Conservation (phyloP, 2,888 invertebrate genomes). For the Caenorhabditis sp. region DNA sequence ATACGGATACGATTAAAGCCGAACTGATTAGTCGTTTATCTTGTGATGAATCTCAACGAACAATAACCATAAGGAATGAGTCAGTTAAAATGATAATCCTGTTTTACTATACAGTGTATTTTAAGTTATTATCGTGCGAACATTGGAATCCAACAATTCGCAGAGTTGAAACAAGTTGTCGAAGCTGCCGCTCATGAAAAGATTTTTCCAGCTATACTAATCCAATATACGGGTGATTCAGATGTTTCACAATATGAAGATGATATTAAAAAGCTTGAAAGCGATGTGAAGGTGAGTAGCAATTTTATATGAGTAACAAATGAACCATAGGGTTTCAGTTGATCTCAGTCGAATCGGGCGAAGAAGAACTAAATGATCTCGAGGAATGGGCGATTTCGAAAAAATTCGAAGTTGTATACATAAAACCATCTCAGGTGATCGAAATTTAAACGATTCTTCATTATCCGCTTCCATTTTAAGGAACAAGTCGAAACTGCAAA, state of each 20-base stretch:
- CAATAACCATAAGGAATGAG: constrained; percentile 3
- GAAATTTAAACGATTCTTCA: too few species aligned
- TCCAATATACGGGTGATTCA: background rate
- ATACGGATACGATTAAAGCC: background rate
- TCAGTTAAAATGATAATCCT: background rate
- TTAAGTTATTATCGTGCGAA: constrained; percentile 10
- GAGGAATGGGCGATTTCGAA: constrained; percentile 20
- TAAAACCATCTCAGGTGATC: constrained; percentile 7
- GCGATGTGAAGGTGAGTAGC: background rate
- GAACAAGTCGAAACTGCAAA: constrained; percentile 13
- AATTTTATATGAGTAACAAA: background rate
- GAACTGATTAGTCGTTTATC: background rate
- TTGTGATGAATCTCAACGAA: background rate
- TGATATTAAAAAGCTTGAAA: background rate
- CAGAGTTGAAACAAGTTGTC: background rate
- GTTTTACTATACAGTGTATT: background rate
- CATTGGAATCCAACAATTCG: constrained; percentile 8
- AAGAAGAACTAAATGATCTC: background rate
- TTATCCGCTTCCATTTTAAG: background rate
- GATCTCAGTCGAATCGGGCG: background rate
- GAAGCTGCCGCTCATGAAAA: constrained; percentile 15
- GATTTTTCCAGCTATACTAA: constrained; percentile 5
- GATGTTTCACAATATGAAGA: background rate
- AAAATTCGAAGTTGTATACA: constrained; percentile 18
- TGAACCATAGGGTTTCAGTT: background rate